Percentiles rank a stretch among this genome's conserved stretches.
Conservation (phyloP, 2,888 invertebrate species). For the Plemyria rubiginata region DNA sequence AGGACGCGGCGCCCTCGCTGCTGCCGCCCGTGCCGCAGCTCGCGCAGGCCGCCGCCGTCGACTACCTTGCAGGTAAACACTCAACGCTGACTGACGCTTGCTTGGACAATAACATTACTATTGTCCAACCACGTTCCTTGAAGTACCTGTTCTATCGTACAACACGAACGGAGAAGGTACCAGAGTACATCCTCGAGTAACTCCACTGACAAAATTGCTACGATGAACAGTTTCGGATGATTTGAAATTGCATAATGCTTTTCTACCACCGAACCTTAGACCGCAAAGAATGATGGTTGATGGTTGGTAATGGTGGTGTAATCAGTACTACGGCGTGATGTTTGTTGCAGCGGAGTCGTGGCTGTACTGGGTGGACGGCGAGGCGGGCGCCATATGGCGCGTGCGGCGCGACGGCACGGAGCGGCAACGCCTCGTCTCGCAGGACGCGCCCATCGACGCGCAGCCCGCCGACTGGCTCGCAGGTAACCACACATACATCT, state of each 20-base stretch:
- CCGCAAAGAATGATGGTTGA: too few relatives aligned
- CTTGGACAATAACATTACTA: too few relatives aligned
- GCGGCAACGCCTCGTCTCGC: conserved; percentile 85
- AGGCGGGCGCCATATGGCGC: conserved; percentile 90
- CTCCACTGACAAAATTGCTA: background rate
- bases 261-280: too few relatives aligned
- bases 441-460: conserved; percentile 79
- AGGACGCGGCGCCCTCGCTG: conserved; percentile 40
- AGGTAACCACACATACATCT: conserved; percentile 75
- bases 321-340: too few relatives aligned
- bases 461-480: conserved; percentile 89
- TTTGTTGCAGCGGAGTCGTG: conserved; percentile 81
- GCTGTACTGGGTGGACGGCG: conserved; percentile 93
- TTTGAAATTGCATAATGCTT: too few relatives aligned
- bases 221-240: too few relatives aligned
- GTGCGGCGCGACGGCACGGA: conserved; percentile 91
- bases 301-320: too few relatives aligned
- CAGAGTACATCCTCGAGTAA: background rate
- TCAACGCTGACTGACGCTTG: too few relatives aligned
- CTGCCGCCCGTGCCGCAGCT: conserved; percentile 83
- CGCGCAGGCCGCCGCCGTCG: conserved; percentile 90
- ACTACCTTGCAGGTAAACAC: conserved; percentile 60
- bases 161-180: background rate
- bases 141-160: too few relatives aligned
- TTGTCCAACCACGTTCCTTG: too few relatives aligned